A percentile compares a stretch with the other conserved stretches of the same genome.
These are phyloP conservation scores for Datnioides undecimradiatus DNA, from an alignment of 2,113 vertebrate genomes.

Conservation along the genomic window DNA sequence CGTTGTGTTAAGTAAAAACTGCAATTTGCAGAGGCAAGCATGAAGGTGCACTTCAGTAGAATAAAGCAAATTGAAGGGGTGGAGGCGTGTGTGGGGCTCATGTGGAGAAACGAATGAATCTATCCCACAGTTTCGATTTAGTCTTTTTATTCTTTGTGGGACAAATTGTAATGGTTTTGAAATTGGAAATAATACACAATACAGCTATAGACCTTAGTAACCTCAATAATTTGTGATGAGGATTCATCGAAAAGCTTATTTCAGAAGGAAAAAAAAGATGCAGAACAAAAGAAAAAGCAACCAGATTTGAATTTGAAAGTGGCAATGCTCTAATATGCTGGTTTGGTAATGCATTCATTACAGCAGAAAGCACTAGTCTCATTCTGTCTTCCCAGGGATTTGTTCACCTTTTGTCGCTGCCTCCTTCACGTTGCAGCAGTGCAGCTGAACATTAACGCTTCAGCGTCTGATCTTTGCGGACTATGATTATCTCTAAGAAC, in stretches of 20 bases:
- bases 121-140: conserved; percentile 3
- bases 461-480: conserved; percentile 15
- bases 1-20: conserved; percentile 76
- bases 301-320: conserved; percentile 27
- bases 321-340: conserved; percentile 1
- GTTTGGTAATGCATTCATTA: conserved; percentile 15
- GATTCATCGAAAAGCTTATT: conserved; percentile 1
- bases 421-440: conserved; percentile 2
- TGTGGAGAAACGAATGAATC: conserved; percentile 46
- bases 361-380: conserved; percentile 30
- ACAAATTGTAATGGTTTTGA: neutral
- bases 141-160: neutral
- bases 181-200: conserved; percentile 5
- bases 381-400: conserved; percentile 12
- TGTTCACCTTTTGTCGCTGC: neutral
- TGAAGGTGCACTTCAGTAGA: conserved; percentile 70
- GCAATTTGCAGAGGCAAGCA: conserved; percentile 76
- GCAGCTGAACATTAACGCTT: conserved; percentile 10
- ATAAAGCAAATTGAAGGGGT: conserved; percentile 56
- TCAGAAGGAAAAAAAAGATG: neutral
- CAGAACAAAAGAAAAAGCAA: neutral
- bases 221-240: neutral
- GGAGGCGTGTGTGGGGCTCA: conserved; percentile 14
- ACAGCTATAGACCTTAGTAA: neutral
- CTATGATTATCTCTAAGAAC: conserved; percentile 42